Evolutionary conservation across 1,140 invertebrate species (phyloP), one percentile per base, ranked within the genome.

Genomic region (Ips typographus): DNA sequence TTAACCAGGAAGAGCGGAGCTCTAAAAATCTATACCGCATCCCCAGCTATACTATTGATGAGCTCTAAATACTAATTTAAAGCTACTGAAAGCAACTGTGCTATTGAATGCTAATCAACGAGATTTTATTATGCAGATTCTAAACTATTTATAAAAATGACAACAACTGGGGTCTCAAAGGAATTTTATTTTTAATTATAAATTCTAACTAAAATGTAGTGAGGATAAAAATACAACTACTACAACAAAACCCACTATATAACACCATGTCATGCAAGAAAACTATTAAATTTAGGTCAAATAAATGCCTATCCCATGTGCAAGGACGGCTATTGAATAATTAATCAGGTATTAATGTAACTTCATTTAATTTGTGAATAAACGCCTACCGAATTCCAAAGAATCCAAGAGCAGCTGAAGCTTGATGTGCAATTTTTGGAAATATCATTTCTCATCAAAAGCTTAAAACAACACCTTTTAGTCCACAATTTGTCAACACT

Each of bases 351-450:
- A 59, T 49, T 7, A 53, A 68, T 55, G 42, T 44, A 51, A 44
- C 40, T 22, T 22, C 22, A 22, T 22, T 22, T 22, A 22, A 22
- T 22, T 43, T 63, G n/a, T 38, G 64, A 68, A 62, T 70, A 22
- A 72, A 72, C 73, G 73, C 73, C 73, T 74, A 74, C 73, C 73
- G 68, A 74, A 74, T 74, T 74, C 73, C 73, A 67, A 70, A 71
- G 73, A 74, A 74, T 68, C 62, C 58, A 47, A 22, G 5, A 53
- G 47, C 38, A 55, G 61, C 43, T 52, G n/a, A 39, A 37, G 53
- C 49, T 61, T 56, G 38, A 44, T 38, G 38, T 6, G 37, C 1
- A 55, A 37, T 55, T 55, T 36, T 55, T 2, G 37, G 2, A 8
- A 55, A 36, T 22, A 55, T 36, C n/a, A 36, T 36, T 55, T 5